phyloP scores from a whole-genome alignment of 2,888 invertebrate genomes.

The Cepaea hortensis region DNA sequence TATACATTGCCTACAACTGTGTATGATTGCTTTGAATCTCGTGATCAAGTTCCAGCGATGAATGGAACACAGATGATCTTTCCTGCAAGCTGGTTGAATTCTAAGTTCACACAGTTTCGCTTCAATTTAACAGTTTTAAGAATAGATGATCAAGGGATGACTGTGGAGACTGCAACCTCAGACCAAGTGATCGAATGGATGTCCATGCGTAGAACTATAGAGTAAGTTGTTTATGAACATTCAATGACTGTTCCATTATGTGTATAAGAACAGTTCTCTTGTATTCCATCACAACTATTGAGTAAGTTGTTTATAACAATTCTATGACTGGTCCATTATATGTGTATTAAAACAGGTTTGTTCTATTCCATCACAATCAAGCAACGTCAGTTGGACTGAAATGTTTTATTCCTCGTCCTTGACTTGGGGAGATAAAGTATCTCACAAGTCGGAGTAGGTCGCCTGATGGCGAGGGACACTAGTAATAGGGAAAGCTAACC shows the following conservation, averaged over 20 bases:
- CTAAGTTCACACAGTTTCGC: slow-evolving; percentile 56
- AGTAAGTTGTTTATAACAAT: slow-evolving; percentile 52
- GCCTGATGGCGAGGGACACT: no score
- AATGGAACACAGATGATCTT: slow-evolving; percentile 53
- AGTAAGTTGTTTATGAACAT: slow-evolving; percentile 52
- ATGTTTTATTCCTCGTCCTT: no score
- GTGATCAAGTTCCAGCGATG: slow-evolving; percentile 32
- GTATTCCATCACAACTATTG: slow-evolving; percentile 38
- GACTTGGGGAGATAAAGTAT: no score
- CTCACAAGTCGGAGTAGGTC: no score
- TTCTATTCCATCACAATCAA: no score
- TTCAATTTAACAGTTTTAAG: slow-evolving; percentile 63
- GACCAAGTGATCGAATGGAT: slow-evolving; percentile 62
- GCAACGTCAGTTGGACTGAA: no score
- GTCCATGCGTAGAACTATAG: slow-evolving; percentile 47
- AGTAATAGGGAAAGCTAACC: no score
- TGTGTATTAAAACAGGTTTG: no score
- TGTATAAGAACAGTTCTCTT: no score
- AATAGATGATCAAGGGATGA: slow-evolving; percentile 38
- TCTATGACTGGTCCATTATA: not conserved
- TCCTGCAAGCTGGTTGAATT: slow-evolving; percentile 52
- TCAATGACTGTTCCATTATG: not conserved
- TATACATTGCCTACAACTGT: not conserved
- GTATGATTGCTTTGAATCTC: slow-evolving; percentile 23
- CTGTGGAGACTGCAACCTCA: slow-evolving; percentile 25